A percentile compares a stretch with the other conserved stretches of the same genome.
These are phyloP conservation scores for Barnardius zonarius DNA, from an alignment of 2,113 vertebrate species.

Conservation along the genomic window DNA sequence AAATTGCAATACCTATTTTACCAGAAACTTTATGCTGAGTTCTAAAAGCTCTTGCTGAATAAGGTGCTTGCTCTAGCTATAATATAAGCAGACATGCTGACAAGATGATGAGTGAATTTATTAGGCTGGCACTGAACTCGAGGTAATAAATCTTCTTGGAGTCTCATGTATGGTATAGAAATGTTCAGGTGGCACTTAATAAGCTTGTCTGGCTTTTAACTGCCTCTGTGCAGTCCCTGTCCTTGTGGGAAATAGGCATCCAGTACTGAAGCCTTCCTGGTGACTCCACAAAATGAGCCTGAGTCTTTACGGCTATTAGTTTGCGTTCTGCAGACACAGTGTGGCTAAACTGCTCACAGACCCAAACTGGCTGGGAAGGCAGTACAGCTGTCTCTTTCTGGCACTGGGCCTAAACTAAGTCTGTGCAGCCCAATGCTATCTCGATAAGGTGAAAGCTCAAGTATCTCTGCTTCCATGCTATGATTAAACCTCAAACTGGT, in stretches of 20 bases:
- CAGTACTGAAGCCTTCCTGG: neutral
- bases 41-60: neutral
- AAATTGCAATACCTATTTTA: neutral
- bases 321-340: neutral
- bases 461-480: neutral
- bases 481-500: neutral
- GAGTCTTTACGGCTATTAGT: neutral
- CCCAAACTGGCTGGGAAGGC: neutral
- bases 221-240: neutral
- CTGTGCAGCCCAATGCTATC: neutral
- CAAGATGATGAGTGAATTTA: neutral
- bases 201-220: neutral
- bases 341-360: neutral
- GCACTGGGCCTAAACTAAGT: neutral
- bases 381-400: slow-evolving; percentile 18
- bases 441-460: neutral
- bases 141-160: slow-evolving; percentile 18
- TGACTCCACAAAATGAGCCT: neutral
- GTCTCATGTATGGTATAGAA: neutral
- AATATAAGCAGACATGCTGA: neutral
- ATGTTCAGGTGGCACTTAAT: slow-evolving; percentile 7
- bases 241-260: neutral
- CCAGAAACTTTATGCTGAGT: neutral
- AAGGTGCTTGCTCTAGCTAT: neutral
- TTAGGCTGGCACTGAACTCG: neutral